These are phyloP conservation scores for Cyprinus carpio DNA, from an alignment of 2,113 vertebrate species.

Conservation along the genomic window DNA sequence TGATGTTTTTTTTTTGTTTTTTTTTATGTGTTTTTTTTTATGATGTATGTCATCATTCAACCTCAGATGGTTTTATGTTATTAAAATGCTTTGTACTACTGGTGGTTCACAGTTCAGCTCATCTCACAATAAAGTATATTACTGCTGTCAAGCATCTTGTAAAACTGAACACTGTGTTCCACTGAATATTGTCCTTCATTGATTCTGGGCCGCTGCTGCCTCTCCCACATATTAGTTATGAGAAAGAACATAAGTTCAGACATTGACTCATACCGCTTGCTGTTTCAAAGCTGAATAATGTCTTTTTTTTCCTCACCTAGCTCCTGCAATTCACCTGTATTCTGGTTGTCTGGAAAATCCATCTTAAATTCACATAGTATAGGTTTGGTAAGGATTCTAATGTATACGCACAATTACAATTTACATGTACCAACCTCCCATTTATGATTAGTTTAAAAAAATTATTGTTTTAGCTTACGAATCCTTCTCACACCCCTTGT, in stretches of 20 bases:
- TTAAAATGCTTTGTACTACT: background rate
- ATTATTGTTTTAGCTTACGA: no score
- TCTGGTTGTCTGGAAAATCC: background rate
- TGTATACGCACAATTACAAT: background rate
- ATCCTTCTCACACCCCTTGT: background rate
- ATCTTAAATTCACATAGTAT: background rate
- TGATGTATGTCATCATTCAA: background rate
- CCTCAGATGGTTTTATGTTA: background rate
- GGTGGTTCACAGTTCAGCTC: background rate
- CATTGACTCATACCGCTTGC: background rate
- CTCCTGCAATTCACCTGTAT: background rate
- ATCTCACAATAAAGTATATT: background rate
- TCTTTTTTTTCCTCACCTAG: background rate
- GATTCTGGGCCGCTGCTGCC: background rate
- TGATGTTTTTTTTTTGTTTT: background rate
- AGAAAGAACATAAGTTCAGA: constrained; percentile 5
- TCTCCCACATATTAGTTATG: no score
- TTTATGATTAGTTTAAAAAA: background rate
- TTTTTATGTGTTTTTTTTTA: no score
- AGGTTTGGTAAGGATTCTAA: background rate
- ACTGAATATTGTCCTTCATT: background rate
- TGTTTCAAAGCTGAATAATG: background rate
- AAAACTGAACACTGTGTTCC: constrained; percentile 26
- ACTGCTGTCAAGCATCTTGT: constrained; percentile 6
- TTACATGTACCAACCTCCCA: background rate